phyloP scores from a whole-genome alignment of 2,113 vertebrate genomes.

The Scomber colias region DNA sequence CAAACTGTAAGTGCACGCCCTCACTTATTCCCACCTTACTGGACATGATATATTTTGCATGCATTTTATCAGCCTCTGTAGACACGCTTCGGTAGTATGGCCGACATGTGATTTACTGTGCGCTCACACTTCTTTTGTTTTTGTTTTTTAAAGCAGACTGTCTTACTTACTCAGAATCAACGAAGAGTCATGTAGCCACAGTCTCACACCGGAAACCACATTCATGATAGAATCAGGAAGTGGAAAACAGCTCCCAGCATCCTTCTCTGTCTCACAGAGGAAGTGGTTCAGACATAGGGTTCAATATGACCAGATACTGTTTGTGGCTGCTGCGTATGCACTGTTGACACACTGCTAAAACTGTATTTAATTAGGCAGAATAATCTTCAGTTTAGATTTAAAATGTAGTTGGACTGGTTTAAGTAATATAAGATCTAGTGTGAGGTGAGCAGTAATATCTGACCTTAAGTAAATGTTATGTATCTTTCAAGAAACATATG shows the following conservation, averaged over 20 bases:
- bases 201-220: conserved; percentile 57
- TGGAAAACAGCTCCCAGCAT: conserved; percentile 52
- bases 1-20: not conserved
- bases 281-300: conserved; percentile 65
- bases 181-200: conserved; percentile 7
- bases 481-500: not conserved
- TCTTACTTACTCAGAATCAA: not conserved
- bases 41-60: not conserved
- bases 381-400: not conserved
- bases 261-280: conserved; percentile 47
- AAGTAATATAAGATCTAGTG: not conserved
- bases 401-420: not conserved
- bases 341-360: not conserved
- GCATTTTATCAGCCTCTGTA: not conserved
- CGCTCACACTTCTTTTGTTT: not conserved
- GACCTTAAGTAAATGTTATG: not conserved
- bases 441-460: not conserved
- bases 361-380: not conserved
- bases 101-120: not conserved
- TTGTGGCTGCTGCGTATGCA: conserved; percentile 24
- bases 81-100: not conserved
- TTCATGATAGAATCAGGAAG: conserved; percentile 60
- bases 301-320: conserved; percentile 40
- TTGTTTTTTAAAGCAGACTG: not conserved
- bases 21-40: accelerated